These are phyloP conservation scores for Paedocypris micromegethes DNA, from an alignment of 2,797 vertebrate genomes.

Conservation along the genomic window DNA sequence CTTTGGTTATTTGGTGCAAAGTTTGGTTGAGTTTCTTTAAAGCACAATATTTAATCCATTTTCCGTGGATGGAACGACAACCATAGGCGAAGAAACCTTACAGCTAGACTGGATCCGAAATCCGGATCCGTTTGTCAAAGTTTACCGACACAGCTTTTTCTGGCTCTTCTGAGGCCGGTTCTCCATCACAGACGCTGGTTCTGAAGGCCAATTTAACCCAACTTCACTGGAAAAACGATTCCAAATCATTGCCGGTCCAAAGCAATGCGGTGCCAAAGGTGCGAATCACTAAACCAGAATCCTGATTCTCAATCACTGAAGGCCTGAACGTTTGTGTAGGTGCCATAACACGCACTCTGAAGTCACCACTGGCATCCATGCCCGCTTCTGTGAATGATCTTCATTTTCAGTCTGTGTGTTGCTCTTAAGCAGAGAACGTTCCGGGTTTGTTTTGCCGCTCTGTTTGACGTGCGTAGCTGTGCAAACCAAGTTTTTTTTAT, in stretches of 20 bases:
- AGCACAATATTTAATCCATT: constrained; percentile 34
- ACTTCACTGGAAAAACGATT: background rate
- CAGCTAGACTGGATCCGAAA: constrained; percentile 8
- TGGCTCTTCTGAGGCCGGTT: background rate
- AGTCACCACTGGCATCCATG: constrained; percentile 14
- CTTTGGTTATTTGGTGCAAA: background rate
- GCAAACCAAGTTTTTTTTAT: constrained; percentile 41
- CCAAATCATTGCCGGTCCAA: background rate
- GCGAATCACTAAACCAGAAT: background rate
- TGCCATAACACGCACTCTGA: background rate
- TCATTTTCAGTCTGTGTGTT: constrained; percentile 20
- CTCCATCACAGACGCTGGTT: constrained; percentile 1
- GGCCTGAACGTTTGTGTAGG: no score
- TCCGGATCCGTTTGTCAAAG: background rate
- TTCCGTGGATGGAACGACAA: constrained; percentile 3
- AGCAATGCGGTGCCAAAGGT: constrained; percentile 3
- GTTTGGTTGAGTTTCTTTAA: constrained; percentile 27
- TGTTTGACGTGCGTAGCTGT: constrained; percentile 38
- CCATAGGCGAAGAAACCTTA: background rate
- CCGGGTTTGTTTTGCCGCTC: constrained; percentile 21
- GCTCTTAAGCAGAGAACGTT: constrained; percentile 29
- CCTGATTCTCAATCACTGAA: no score
- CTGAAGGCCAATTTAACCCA: background rate
- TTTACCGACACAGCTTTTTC: background rate
- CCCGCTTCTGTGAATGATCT: constrained; percentile 30